These are phyloP conservation scores for Phocides pigmalion DNA, from an alignment of 1,140 invertebrate genomes.

Conservation along the genomic window DNA sequence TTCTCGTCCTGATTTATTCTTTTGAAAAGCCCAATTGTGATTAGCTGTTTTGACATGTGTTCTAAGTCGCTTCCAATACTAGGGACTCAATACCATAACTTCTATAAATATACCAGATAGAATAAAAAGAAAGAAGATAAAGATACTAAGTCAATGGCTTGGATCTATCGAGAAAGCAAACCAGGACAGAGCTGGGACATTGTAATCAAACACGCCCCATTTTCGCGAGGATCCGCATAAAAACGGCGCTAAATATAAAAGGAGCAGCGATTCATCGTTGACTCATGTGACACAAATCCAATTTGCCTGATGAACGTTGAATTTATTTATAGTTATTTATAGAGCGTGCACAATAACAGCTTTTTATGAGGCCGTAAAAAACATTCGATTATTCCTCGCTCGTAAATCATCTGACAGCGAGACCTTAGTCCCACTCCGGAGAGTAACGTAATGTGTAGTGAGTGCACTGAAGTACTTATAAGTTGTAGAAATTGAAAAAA, in stretches of 20 bases:
- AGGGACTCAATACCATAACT: too few relatives aligned
- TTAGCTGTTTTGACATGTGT: too few relatives aligned
- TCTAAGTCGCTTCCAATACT: too few relatives aligned
- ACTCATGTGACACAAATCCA: conserved; percentile 59
- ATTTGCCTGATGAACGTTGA: conserved; percentile 44
- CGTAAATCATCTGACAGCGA: conserved; percentile 49
- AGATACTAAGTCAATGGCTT: conserved; percentile 3
- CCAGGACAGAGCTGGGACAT: conserved; percentile 4
- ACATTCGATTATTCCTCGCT: conserved; percentile 48
- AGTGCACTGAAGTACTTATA: conserved; percentile 14
- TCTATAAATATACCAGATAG: too few relatives aligned
- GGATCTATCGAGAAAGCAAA: conserved; percentile 17
- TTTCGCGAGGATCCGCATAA: conserved; percentile 41
- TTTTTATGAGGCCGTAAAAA: conserved; percentile 50
- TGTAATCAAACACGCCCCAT: conserved; percentile 39
- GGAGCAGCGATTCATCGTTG: conserved; percentile 40
- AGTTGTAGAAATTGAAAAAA: conserved; percentile 25
- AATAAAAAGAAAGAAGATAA: too few relatives aligned
- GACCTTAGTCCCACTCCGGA: conserved; percentile 15
- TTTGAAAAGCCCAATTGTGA: too few relatives aligned
- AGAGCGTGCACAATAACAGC: conserved; percentile 38
- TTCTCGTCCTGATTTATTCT: too few relatives aligned
- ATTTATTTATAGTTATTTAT: conserved; percentile 45
- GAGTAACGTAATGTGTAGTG: conserved; percentile 8
- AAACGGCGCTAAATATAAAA: conserved; percentile 42